Evolutionary conservation across 2,113 vertebrate genomes (phyloP).

Genomic region (Empidonax traillii): DNA sequence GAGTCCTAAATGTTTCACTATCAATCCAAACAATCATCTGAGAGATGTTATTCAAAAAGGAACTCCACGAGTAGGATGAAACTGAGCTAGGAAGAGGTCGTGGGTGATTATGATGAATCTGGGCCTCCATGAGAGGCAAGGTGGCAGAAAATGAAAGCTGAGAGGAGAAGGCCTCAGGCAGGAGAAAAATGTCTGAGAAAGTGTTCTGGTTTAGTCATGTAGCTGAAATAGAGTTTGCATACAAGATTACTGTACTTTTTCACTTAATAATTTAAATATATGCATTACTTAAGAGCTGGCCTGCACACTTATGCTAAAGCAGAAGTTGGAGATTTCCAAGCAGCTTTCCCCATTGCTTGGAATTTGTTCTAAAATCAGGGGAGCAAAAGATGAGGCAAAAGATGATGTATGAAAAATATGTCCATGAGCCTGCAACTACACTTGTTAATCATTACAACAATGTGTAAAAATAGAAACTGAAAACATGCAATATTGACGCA

Average conservation of each 20-base stretch:
- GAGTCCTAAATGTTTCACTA: not conserved
- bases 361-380: not conserved
- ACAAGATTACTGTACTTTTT: not conserved
- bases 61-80: not conserved
- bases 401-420: not conserved
- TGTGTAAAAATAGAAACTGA: not conserved
- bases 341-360: not conserved
- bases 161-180: no score
- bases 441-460: not conserved
- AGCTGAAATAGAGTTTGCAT: not conserved
- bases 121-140: not conserved
- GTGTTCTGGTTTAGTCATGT: no score
- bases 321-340: not conserved
- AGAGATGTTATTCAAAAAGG: not conserved
- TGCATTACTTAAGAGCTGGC: not conserved
- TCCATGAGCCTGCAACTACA: not conserved
- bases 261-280: not conserved
- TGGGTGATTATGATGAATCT: not conserved
- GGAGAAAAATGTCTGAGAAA: no score
- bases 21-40: not conserved
- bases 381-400: not conserved
- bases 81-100: not conserved
- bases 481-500: not conserved
- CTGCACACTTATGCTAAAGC: not conserved
- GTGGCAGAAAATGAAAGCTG: not conserved